These are phyloP conservation scores for Caenorhabditis angaria DNA, from an alignment of 2,888 invertebrate species.

Conservation along the genomic window DNA sequence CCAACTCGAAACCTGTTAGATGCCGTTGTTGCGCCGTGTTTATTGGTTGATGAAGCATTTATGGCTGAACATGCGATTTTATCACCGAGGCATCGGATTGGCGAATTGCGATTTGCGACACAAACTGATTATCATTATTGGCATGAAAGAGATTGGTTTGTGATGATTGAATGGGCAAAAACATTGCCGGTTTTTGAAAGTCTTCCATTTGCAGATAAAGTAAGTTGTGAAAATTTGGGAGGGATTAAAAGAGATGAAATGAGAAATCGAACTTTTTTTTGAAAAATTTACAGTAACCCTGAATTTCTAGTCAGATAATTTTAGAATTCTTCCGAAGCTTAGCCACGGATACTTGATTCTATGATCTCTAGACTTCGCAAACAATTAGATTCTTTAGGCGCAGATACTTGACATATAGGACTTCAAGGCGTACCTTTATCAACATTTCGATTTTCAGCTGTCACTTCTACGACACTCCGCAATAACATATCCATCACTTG, in stretches of 20 bases:
- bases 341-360: no score
- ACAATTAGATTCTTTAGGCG: no score
- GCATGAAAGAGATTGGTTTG: constrained; percentile 67
- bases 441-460: constrained; percentile 41
- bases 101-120: constrained; percentile 52
- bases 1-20: constrained; percentile 39
- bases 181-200: constrained; percentile 63
- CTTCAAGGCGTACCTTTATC: no score
- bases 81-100: constrained; percentile 31
- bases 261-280: no score
- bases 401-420: no score
- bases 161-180: constrained; percentile 72
- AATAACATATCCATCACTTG: constrained; percentile 69
- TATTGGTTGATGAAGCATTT: constrained; percentile 42
- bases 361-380: no score
- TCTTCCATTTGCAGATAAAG: constrained; percentile 62
- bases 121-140: constrained; percentile 67
- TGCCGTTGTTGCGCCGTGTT: constrained; percentile 48
- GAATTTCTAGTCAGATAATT: no score
- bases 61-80: constrained; percentile 40
- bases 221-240: constrained; percentile 14
- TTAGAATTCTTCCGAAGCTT: no score
- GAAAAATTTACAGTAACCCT: no score
- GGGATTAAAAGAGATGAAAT: neutral
- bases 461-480: constrained; percentile 69